These are phyloP conservation scores for Chironomus riparius DNA, from an alignment of 2,888 invertebrate species.

Conservation along the genomic window DNA sequence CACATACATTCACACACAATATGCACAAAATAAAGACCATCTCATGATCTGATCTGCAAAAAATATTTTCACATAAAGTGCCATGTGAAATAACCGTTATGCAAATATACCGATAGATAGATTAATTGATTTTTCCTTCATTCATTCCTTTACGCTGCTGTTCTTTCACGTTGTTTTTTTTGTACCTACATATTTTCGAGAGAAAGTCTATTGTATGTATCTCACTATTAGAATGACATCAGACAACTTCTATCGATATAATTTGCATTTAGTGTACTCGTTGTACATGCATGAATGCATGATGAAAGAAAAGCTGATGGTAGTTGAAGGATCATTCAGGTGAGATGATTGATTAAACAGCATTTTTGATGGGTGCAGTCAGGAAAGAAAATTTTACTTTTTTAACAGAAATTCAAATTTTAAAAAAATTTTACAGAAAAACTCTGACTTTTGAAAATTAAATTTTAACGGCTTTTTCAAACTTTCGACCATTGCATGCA, in stretches of 20 bases:
- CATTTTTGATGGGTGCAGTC: too few species aligned
- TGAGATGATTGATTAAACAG: too few species aligned
- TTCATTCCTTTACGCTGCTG: not conserved
- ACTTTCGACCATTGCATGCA: too few species aligned
- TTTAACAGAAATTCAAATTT: too few species aligned
- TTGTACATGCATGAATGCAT: too few species aligned
- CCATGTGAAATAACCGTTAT: not conserved
- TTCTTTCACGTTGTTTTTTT: not conserved
- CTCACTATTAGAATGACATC: too few species aligned
- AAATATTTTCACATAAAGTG: not conserved
- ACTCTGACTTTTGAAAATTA: too few species aligned
- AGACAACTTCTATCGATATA: not conserved
- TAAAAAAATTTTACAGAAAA: too few species aligned
- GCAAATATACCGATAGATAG: not conserved
- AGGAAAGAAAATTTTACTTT: too few species aligned
- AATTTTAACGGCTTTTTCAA: too few species aligned
- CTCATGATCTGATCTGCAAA: not conserved
- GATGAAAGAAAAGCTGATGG: not conserved
- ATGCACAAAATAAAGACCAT: not conserved
- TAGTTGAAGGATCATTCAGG: too few species aligned
- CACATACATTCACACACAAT: not conserved
- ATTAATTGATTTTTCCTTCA: not conserved
- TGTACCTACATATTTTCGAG: not conserved
- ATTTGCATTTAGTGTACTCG: not conserved
- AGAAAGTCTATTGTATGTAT: too few species aligned